These are phyloP conservation scores for Phalanger gymnotis DNA, from an alignment of 2,797 vertebrate genomes.

Conservation along the genomic window DNA sequence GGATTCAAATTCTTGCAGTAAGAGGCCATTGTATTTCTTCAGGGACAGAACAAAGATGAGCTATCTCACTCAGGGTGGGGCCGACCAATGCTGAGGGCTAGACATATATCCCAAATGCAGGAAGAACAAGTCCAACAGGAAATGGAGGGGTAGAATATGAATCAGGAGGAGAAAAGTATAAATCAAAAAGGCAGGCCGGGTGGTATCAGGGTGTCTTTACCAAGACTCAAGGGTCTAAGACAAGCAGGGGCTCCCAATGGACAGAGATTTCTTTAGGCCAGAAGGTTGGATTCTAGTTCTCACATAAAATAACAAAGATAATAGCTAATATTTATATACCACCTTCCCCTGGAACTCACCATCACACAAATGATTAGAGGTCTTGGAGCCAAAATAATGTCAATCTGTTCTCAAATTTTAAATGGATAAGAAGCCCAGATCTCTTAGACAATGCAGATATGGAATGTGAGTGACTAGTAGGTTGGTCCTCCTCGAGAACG, in stretches of 20 bases:
- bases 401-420: background rate
- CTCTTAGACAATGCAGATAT: background rate
- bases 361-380: background rate
- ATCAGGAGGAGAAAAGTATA: background rate
- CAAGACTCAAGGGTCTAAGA: background rate
- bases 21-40: background rate
- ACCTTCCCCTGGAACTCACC: background rate
- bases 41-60: background rate
- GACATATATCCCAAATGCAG: background rate
- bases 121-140: background rate
- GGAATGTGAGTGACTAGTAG: background rate
- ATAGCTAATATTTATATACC: background rate
- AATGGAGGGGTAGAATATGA: background rate
- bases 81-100: background rate
- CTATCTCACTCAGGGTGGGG: background rate
- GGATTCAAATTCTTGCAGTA: background rate
- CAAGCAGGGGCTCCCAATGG: background rate
- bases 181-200: background rate
- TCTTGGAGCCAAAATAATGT: background rate
- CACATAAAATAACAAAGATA: background rate
- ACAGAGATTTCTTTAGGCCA: background rate
- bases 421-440: background rate
- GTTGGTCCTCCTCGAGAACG: too few relatives aligned
- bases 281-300: background rate
- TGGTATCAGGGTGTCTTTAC: background rate